phyloP scores from a whole-genome alignment of 2,888 invertebrate genomes.

The Tolmerus cingulatus region DNA sequence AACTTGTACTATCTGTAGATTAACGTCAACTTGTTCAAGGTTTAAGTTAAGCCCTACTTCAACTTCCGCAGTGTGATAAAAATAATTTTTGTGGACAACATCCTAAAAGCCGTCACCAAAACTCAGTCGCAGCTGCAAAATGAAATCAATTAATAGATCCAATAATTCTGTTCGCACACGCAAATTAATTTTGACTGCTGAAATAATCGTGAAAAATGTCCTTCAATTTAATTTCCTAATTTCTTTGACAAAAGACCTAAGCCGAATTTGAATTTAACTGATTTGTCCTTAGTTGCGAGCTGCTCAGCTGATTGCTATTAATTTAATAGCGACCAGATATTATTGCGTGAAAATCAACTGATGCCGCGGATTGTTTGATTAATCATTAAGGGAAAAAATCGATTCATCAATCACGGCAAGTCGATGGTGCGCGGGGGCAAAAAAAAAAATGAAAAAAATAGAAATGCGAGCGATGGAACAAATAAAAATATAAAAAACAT shows the following conservation, averaged over 20 bases:
- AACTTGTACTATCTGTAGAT: no score
- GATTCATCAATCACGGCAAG: slow-evolving; percentile 41
- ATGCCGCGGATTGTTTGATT: slow-evolving; percentile 26
- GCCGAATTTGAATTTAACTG: background rate
- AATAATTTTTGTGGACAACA: background rate
- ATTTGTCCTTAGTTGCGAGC: background rate
- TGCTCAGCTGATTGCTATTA: background rate
- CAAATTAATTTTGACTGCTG: background rate
- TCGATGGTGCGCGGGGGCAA: background rate
- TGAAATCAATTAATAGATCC: background rate
- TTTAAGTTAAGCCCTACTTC: no score
- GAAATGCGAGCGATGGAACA: background rate
- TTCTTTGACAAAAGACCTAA: background rate
- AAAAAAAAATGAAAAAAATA: background rate
- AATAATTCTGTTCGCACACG: background rate
- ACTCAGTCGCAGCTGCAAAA: background rate
- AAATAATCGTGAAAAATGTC: background rate
- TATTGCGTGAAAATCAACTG: background rate
- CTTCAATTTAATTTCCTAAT: background rate
- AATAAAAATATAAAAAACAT: background rate
- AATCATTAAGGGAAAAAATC: slow-evolving; percentile 22
- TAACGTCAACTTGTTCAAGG: no score
- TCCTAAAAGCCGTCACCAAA: background rate
- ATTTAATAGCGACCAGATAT: background rate
- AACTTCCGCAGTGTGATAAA: no score